These are phyloP conservation scores for Mobula birostris DNA, from an alignment of 2,113 vertebrate genomes.

Conservation along the genomic window DNA sequence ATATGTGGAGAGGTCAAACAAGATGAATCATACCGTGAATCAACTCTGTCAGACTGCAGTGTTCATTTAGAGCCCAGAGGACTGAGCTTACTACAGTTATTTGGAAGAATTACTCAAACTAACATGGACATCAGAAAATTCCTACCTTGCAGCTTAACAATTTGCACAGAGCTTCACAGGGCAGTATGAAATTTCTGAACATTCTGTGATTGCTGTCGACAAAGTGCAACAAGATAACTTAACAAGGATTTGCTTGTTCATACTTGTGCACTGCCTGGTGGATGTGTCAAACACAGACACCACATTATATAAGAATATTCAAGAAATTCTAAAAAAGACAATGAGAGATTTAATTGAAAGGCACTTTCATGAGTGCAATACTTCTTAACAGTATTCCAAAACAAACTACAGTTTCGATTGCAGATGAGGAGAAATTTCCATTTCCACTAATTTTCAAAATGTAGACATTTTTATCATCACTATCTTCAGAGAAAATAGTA, in stretches of 20 bases:
- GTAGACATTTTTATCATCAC: neutral
- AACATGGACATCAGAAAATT: slow-evolving; percentile 47
- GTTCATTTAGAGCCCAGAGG: slow-evolving; percentile 49
- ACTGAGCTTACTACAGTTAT: slow-evolving; percentile 49
- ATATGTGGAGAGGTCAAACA: slow-evolving; percentile 49
- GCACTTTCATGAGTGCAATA: neutral
- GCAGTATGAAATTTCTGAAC: slow-evolving; percentile 60
- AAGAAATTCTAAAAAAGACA: slow-evolving; percentile 3
- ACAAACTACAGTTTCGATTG: neutral
- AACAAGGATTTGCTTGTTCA: slow-evolving; percentile 78
- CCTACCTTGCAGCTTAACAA: slow-evolving; percentile 44
- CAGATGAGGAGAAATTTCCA: neutral
- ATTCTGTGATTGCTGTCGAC: slow-evolving; percentile 52
- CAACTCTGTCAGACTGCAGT: slow-evolving; percentile 45
- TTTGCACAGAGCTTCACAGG: slow-evolving; percentile 56
- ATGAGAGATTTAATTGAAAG: neutral
- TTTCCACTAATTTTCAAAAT: neutral
- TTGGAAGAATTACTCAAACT: slow-evolving; percentile 48
- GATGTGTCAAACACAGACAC: slow-evolving; percentile 49
- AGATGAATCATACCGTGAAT: slow-evolving; percentile 42
- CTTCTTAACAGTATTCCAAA: neutral
- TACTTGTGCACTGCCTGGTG: slow-evolving; percentile 57
- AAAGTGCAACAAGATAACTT: slow-evolving; percentile 69
- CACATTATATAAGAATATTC: slow-evolving; percentile 41
- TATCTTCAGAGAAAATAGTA: neutral